A percentile compares a stretch with the other conserved stretches of the same genome.
phyloP scores from a whole-genome alignment of 2,797 vertebrate genomes.

The Cyprinella venusta region DNA sequence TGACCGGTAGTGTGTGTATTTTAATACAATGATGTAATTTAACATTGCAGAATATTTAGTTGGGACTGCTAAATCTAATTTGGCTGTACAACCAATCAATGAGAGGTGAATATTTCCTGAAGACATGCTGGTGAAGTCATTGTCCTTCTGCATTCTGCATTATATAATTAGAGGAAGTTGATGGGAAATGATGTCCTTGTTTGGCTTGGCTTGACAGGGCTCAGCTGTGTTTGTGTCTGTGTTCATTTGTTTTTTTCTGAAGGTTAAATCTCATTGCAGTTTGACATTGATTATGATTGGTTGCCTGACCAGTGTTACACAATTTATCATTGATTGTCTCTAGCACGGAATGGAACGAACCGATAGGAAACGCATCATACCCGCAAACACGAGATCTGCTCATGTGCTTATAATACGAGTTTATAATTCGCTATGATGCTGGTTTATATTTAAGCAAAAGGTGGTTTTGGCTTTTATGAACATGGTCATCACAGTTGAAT shows the following conservation, averaged over 20 bases:
- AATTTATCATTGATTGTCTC: slow-evolving; percentile 62
- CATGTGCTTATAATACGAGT: not conserved
- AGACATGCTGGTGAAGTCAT: slow-evolving; percentile 12
- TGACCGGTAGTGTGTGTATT: not conserved
- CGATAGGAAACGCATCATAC: not conserved
- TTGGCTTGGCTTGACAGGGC: not conserved
- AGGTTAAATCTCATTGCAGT: slow-evolving; percentile 56
- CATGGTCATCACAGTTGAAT: not conserved
- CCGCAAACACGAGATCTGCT: not conserved
- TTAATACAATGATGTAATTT: not conserved
- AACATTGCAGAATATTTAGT: not conserved
- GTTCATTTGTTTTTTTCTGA: slow-evolving; percentile 69
- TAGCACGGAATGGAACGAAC: slow-evolving; percentile 33
- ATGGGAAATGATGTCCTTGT: slow-evolving; percentile 11
- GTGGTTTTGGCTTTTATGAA: not conserved
- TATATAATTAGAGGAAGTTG: slow-evolving; percentile 23
- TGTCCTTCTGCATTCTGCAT: slow-evolving; percentile 23
- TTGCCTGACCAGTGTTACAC: slow-evolving; percentile 61
- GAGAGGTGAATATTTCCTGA: not conserved
- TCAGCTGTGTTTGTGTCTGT: slow-evolving; percentile 33
- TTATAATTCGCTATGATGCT: not conserved
- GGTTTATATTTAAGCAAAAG: not conserved
- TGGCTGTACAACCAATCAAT: not conserved
- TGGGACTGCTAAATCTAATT: not conserved
- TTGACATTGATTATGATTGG: slow-evolving; percentile 65